Conservation (phyloP, 2,888 invertebrate species). For the Drosophila greeni region DNA sequence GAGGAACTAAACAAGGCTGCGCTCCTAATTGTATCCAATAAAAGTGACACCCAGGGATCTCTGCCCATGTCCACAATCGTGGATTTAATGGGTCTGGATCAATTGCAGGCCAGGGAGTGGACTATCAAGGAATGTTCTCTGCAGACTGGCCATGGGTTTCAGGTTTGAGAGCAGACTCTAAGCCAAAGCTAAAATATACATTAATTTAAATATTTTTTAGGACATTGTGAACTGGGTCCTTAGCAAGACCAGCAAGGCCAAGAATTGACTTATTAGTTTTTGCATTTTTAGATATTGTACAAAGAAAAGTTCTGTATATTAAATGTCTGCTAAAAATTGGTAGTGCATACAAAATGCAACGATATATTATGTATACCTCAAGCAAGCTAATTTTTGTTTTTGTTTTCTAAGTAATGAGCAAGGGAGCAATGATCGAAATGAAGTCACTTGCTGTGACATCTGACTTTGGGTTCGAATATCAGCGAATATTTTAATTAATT, state of each 20-base stretch:
- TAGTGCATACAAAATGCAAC: background rate
- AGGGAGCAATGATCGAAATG: no score
- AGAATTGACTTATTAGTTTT: background rate
- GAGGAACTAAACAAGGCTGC: slow-evolving; percentile 94
- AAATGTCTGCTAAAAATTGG: slow-evolving; percentile 3
- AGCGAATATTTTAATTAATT: no score
- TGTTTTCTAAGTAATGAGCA: no score
- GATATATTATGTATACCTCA: background rate
- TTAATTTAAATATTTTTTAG: slow-evolving; percentile 13
- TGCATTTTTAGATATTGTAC: slow-evolving; percentile 6
- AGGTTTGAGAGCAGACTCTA: slow-evolving; percentile 84
- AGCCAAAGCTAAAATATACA: background rate
- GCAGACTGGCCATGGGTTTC: slow-evolving; percentile 91
- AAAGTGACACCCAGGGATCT: slow-evolving; percentile 91
- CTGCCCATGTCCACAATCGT: slow-evolving; percentile 84
- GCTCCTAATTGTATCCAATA: slow-evolving; percentile 96
- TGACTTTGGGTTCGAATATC: no score
- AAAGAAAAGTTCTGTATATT: background rate
- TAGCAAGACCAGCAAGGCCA: slow-evolving; percentile 1
- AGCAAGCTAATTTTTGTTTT: no score
- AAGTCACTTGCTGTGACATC: no score
- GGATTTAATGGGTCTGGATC: slow-evolving; percentile 82
- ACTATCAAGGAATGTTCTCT: slow-evolving; percentile 98
- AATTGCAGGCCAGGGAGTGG: slow-evolving; percentile 95
- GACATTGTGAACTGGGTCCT: slow-evolving; percentile 42